phyloP scores from a whole-genome alignment of 2,797 vertebrate genomes.

The Thripadectes ignobilis region DNA sequence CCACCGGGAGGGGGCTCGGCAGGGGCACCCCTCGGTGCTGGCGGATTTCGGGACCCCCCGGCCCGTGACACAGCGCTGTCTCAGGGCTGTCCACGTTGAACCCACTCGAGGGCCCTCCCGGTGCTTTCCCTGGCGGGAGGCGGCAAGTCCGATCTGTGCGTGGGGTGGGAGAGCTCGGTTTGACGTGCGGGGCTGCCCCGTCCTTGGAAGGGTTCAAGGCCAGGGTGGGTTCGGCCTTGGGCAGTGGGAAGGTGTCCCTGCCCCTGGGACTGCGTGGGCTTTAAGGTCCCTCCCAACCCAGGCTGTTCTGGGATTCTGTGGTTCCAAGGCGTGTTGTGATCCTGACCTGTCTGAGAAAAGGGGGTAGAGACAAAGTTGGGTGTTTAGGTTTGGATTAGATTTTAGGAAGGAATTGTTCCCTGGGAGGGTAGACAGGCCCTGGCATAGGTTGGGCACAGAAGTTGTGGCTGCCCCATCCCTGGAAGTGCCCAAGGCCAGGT shows the following conservation, averaged over 20 bases:
- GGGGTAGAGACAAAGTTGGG: rapidly evolving
- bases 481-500: rapidly evolving
- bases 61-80: too few species aligned
- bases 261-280: too few species aligned
- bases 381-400: neutral
- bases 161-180: neutral
- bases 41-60: too few species aligned
- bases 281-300: neutral
- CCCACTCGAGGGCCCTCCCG: neutral
- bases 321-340: neutral
- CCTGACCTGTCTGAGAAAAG: neutral
- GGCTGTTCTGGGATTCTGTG: neutral
- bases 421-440: neutral
- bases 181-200: neutral
- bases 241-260: neutral
- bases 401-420: neutral
- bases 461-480: neutral
- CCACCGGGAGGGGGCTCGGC: too few species aligned
- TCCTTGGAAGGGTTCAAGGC: neutral
- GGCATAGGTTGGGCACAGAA: neutral
- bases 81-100: too few species aligned
- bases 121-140: neutral
- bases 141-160: neutral
- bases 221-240: neutral
- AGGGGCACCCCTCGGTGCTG: too few species aligned